Percentiles rank a stretch among this genome's conserved stretches.
These are phyloP conservation scores for Enoplolaimus lenunculus DNA, from an alignment of 2,888 invertebrate genomes.

Conservation along the genomic window DNA sequence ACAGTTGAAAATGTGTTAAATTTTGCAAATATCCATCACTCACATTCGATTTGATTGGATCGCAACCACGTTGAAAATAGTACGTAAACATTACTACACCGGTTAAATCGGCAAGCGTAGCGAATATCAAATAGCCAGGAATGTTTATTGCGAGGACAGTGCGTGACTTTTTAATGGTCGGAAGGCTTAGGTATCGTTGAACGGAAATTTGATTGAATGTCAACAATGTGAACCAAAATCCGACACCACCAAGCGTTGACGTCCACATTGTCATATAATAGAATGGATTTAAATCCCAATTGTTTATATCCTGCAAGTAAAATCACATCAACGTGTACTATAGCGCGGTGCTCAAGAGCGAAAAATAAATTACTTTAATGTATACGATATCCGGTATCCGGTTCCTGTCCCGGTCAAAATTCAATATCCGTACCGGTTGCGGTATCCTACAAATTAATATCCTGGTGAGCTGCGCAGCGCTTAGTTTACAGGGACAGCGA, in stretches of 20 bases:
- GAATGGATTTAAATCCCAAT: constrained; percentile 13
- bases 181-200: constrained; percentile 11
- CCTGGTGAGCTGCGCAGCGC: too few relatives aligned
- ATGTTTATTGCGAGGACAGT: constrained; percentile 5
- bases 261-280: constrained; percentile 19
- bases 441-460: too few relatives aligned
- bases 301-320: neutral
- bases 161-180: neutral
- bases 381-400: too few relatives aligned
- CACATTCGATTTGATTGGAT: constrained; percentile 26
- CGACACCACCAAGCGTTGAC: constrained; percentile 13
- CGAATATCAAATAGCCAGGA: constrained; percentile 11
- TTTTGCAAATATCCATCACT: too few relatives aligned
- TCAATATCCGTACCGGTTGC: too few relatives aligned
- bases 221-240: constrained; percentile 13
- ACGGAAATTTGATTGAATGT: constrained; percentile 17
- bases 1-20: too few relatives aligned
- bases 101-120: constrained; percentile 5
- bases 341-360: too few relatives aligned
- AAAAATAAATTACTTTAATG: too few relatives aligned
- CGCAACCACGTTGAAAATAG: constrained; percentile 29
- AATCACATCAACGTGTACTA: too few relatives aligned
- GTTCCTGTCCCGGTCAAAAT: too few relatives aligned
- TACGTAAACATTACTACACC: constrained; percentile 32
- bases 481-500: too few relatives aligned